A percentile compares a stretch with the other conserved stretches of the same genome.
Conservation (phyloP, 2,797 vertebrate genomes). For the Streptopelia turtur region DNA sequence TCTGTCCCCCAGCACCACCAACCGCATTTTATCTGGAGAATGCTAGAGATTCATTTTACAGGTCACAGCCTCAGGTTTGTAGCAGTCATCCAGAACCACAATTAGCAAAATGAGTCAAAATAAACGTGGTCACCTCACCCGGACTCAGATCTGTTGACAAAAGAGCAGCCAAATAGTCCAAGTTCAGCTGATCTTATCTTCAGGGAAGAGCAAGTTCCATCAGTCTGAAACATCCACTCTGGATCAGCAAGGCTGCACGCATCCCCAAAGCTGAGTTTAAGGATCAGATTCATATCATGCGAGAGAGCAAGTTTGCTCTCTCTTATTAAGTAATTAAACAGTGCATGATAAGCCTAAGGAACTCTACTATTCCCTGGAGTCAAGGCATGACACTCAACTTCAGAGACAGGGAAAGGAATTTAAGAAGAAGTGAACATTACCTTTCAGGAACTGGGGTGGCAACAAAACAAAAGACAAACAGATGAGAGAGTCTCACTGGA, state of each 20-base stretch:
- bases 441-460: neutral
- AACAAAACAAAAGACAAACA: neutral
- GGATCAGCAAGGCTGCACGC: neutral
- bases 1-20: neutral
- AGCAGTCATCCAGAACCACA: neutral
- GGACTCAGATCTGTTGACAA: conserved; percentile 5
- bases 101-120: conserved; percentile 17
- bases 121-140: neutral
- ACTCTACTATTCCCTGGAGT: neutral
- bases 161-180: conserved; percentile 28
- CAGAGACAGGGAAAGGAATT: neutral
- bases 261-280: conserved; percentile 2
- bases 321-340: conserved; percentile 52
- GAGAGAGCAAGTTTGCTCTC: conserved; percentile 38
- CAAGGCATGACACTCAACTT: conserved; percentile 2
- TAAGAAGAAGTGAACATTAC: neutral
- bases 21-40: neutral
- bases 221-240: neutral
- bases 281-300: conserved; percentile 20
- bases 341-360: neutral
- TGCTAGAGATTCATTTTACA: neutral
- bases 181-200: conserved; percentile 48
- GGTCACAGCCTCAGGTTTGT: conserved; percentile 4
- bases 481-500: neutral
- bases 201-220: conserved; percentile 36